Evolutionary conservation across 2,888 invertebrate species (phyloP).

Genomic region (Temnothorax unifasciatus): DNA sequence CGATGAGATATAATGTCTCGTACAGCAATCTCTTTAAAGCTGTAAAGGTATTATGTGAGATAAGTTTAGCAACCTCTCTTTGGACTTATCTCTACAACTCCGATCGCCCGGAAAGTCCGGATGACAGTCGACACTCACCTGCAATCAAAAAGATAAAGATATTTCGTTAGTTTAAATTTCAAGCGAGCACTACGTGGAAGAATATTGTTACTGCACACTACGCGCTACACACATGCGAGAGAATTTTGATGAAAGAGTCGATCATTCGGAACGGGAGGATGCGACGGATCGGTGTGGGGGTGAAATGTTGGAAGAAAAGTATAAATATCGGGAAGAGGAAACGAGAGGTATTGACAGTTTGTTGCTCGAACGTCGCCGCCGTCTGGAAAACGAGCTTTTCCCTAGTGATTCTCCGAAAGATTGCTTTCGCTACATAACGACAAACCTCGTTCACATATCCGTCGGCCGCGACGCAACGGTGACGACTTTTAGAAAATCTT

Average conservation of each 20-base stretch:
- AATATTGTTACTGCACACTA: neutral
- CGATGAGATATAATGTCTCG: neutral
- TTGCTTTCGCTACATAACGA: conserved; percentile 57
- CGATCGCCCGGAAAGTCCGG: neutral
- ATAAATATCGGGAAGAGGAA: conserved; percentile 41
- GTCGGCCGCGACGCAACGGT: conserved; percentile 27
- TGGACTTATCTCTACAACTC: neutral
- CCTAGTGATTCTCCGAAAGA: conserved; percentile 53
- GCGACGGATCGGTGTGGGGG: neutral
- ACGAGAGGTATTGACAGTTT: conserved; percentile 51
- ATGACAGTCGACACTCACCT: conserved; percentile 52
- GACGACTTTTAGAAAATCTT: conserved; percentile 48
- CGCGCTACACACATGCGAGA: neutral
- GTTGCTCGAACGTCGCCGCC: conserved; percentile 56
- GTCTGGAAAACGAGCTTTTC: conserved; percentile 47
- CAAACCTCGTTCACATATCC: conserved; percentile 56
- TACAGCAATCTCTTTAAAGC: neutral
- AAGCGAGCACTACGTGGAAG: neutral
- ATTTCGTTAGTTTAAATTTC: conserved; percentile 23
- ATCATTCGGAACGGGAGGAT: neutral
- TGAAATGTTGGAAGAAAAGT: conserved; percentile 2
- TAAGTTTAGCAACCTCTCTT: neutral
- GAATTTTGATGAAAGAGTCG: conserved; percentile 17
- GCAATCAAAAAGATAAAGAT: conserved; percentile 56
- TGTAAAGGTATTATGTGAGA: neutral